Percentiles rank a stretch among this genome's conserved stretches.
Evolutionary conservation across 1,140 invertebrate species (phyloP).

Genomic region (Argopecten irradians): DNA sequence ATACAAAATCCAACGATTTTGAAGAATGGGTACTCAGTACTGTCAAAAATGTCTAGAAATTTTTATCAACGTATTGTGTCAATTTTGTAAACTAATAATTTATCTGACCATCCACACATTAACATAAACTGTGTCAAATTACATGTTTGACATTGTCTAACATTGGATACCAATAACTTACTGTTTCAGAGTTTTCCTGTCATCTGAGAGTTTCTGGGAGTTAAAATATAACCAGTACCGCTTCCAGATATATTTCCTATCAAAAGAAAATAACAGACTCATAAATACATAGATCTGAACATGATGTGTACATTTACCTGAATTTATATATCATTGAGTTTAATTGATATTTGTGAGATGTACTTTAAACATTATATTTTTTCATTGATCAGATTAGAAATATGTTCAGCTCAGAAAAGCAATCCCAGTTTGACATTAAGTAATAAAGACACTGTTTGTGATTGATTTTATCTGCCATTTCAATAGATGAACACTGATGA

Average conservation of each 20-base stretch:
- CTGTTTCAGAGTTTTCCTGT: slow-evolving; percentile 81
- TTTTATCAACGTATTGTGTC: neutral
- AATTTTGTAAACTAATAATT: neutral
- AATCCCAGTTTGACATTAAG: neutral
- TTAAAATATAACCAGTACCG: slow-evolving; percentile 82
- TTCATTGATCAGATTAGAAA: neutral
- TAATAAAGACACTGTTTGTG: neutral
- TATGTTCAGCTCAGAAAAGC: neutral
- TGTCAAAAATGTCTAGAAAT: neutral
- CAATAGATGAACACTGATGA: no score
- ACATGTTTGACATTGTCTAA: neutral
- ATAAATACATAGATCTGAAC: neutral
- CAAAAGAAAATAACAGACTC: slow-evolving; percentile 40
- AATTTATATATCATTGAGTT: neutral
- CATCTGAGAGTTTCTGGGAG: slow-evolving; percentile 80
- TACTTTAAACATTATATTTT: neutral
- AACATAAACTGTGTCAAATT: neutral
- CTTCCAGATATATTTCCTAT: slow-evolving; percentile 84
- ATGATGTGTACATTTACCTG: neutral
- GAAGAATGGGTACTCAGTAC: neutral
- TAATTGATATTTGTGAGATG: neutral
- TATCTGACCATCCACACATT: neutral
- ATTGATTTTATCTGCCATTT: no score
- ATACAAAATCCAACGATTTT: slow-evolving; percentile 28
- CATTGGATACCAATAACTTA: slow-evolving; percentile 54